These are phyloP conservation scores for Drosophila jambulina DNA, from an alignment of 1,140 invertebrate species.

Conservation along the genomic window DNA sequence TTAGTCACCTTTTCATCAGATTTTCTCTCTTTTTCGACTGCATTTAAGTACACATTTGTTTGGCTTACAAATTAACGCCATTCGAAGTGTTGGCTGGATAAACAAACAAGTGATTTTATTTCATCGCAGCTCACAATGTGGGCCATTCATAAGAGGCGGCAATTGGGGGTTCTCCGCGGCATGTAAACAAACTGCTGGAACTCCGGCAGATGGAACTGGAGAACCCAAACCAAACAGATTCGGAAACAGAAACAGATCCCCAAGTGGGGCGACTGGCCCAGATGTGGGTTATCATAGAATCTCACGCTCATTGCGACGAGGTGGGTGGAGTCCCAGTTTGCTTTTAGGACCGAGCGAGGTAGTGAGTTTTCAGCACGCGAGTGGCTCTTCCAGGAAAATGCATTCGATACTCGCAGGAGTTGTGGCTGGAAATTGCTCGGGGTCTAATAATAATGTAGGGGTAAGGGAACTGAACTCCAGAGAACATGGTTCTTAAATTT, in stretches of 20 bases:
- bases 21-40: conserved; percentile 15
- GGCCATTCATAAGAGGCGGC: conserved; percentile 72
- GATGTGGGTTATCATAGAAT: conserved; percentile 60
- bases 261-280: conserved; percentile 25
- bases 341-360: conserved; percentile 19
- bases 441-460: conserved; percentile 23
- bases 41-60: conserved; percentile 47
- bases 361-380: conserved; percentile 38
- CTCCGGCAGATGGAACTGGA: conserved; percentile 18
- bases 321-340: conserved; percentile 22
- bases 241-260: conserved; percentile 31
- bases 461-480: background rate
- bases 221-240: conserved; percentile 16
- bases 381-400: conserved; percentile 41
- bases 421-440: conserved; percentile 7
- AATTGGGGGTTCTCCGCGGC: conserved; percentile 36
- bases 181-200: conserved; percentile 47
- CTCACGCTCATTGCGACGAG: conserved; percentile 49
- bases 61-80: conserved; percentile 68
- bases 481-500: conserved; percentile 13
- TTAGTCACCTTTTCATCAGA: conserved; percentile 9
- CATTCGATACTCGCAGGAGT: conserved; percentile 5
- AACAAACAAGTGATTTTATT: conserved; percentile 64
- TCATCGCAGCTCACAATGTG: conserved; percentile 61
- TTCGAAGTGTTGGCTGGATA: conserved; percentile 53